Percentiles rank a stretch among this genome's conserved stretches.
Evolutionary conservation across 2,797 vertebrate genomes (phyloP).

Genomic region (Pseudomugil gertrudae): DNA sequence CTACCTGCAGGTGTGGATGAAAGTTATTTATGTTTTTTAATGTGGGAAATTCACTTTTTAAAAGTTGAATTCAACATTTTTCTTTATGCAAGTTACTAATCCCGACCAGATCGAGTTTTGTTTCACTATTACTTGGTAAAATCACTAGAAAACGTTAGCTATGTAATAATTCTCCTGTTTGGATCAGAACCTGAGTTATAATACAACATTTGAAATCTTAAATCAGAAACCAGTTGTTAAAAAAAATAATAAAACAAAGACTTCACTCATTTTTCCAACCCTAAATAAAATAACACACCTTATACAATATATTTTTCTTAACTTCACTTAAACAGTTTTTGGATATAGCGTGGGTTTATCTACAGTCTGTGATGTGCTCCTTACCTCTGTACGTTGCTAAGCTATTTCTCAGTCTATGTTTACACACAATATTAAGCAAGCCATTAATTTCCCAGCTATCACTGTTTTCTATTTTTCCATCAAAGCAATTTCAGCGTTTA

Average conservation of each 20-base stretch:
- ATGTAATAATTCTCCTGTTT: background rate
- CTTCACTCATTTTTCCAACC: background rate
- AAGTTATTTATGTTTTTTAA: background rate
- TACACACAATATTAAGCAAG: background rate
- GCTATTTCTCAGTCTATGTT: background rate
- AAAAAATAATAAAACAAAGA: background rate
- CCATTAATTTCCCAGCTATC: background rate
- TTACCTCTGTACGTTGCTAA: background rate
- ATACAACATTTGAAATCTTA: background rate
- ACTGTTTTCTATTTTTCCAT: background rate
- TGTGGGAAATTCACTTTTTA: background rate
- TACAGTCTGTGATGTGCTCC: too few species aligned
- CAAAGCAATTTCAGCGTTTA: background rate
- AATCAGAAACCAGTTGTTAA: background rate
- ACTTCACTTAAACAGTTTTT: background rate
- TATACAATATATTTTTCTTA: background rate
- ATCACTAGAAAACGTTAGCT: background rate
- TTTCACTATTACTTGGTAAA: background rate
- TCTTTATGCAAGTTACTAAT: background rate
- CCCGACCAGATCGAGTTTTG: background rate
- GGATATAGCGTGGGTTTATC: background rate
- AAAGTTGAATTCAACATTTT: background rate
- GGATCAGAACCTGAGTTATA: background rate
- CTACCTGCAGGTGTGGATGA: constrained; percentile 88
- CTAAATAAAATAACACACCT: background rate